Base-by-base conservation (phyloP, 1,140 invertebrate genomes). In the Procambarus clarkii region DNA sequence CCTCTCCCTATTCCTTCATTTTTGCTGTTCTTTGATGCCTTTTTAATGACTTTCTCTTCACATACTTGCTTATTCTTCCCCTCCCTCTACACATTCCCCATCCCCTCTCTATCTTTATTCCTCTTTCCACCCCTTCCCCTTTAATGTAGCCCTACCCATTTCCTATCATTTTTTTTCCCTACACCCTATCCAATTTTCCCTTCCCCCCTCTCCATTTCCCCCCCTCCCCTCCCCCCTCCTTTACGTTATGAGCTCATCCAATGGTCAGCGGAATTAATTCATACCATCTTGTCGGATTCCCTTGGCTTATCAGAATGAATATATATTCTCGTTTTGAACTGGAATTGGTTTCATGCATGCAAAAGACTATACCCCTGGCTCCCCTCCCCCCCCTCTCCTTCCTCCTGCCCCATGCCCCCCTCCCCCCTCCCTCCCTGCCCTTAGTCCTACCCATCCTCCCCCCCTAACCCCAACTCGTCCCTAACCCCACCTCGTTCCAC, bases 201-300 rank as follows among this genome's bases (percentile, higher is more conserved):
- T 79, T 11, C 76, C 18, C 24, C 50, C 50, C 44, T 44, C 50
- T 21, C 34, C 77, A 9, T 7, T 45, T 15, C 64, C n/a, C 0
- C 21, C 80, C 18, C 21, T 24, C 50, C 50, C 54, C 58, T 46
- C 9, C 76, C 77, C 34, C 58, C 5, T 76, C 48, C 54, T 50
- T 48, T 86, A 46, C 48, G 58, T 50, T 60, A 54, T 82, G 54
- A 34, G 54, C 54, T 3, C 80, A 60, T 45, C 24, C 69, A 86
- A 34, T 44, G 69, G 74, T 69, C 84, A 54, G 44, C 69, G 24
- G 64, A 86, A 86, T 86, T 76, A 86, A 86, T 86, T 86, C 84
- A 86, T 86, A 77, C 84, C 84, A 44, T 76, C 84, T 86, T 86
- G 84, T 86, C 84, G 48, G 84, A 76, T 77, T 54, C 74, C 69